These are phyloP conservation scores for Steatocranus sp. DNA, from an alignment of 2,797 vertebrate species.

Conservation along the genomic window DNA sequence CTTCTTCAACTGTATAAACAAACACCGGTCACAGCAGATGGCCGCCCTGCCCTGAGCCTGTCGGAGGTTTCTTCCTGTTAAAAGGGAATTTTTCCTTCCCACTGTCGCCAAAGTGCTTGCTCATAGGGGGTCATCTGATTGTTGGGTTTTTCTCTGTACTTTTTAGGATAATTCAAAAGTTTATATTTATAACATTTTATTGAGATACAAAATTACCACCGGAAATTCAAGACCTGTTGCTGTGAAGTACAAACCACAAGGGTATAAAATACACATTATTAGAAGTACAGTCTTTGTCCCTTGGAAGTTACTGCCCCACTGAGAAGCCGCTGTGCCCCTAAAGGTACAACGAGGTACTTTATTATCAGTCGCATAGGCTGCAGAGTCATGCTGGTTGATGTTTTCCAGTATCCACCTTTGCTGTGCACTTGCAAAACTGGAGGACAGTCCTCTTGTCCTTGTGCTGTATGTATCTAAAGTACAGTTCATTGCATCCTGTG, in stretches of 20 bases:
- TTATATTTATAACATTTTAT: not conserved
- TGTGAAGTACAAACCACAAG: not conserved
- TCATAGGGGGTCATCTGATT: not conserved
- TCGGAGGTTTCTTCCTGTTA: not conserved
- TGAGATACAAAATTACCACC: not conserved
- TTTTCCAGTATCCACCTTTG: not conserved
- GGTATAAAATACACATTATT: not conserved
- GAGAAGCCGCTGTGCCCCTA: not conserved
- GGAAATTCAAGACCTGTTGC: not conserved
- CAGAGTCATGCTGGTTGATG: not conserved
- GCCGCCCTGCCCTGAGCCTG: not conserved
- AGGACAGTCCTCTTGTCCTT: not conserved
- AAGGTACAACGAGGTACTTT: not conserved
- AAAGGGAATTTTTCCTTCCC: not conserved
- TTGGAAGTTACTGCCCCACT: not conserved
- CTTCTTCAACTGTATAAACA: not conserved
- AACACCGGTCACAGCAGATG: accelerated
- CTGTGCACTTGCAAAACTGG: not conserved
- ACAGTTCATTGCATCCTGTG: not conserved
- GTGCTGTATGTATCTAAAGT: not conserved
- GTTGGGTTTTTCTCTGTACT: not conserved
- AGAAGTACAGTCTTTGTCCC: not conserved
- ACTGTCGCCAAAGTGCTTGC: accelerated
- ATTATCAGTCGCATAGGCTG: not conserved
- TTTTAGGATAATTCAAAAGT: not conserved